Percentiles rank a stretch among this genome's conserved stretches.
phyloP scores from a whole-genome alignment of 2,797 vertebrate genomes.

The Nothura maculosa region DNA sequence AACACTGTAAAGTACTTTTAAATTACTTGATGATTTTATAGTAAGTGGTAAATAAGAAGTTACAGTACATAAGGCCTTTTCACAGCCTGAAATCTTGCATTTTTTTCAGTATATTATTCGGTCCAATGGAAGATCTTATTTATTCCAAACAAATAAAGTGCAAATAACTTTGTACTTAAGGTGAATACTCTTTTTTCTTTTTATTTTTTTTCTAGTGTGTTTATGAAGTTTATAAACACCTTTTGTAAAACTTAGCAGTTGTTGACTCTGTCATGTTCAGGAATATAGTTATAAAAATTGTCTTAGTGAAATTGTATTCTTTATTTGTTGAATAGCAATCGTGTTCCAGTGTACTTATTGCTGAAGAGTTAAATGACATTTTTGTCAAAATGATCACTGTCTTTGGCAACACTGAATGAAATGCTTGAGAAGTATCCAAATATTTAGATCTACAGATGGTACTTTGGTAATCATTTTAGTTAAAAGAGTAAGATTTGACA shows the following conservation, averaged over 20 bases:
- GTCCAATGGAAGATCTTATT: neutral
- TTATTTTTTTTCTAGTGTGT: neutral
- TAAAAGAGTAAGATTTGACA: constrained; percentile 23
- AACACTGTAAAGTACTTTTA: neutral
- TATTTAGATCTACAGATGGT: constrained; percentile 56
- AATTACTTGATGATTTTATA: neutral
- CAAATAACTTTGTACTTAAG: neutral
- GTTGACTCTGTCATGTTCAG: neutral
- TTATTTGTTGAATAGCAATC: neutral
- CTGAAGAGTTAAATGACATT: neutral
- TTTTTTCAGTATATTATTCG: neutral
- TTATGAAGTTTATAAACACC: neutral
- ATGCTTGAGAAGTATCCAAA: constrained; percentile 25
- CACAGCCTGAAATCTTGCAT: neutral
- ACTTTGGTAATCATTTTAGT: neutral
- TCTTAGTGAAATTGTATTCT: neutral
- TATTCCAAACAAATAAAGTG: neutral
- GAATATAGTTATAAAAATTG: rapidly evolving
- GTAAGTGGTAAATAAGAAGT: neutral
- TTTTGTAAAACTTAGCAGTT: neutral
- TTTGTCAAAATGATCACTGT: neutral
- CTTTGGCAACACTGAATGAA: neutral
- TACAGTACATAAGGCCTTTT: neutral
- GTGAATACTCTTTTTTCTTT: neutral
- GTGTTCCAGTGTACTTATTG: neutral